Evolutionary conservation across 2,888 invertebrate species (phyloP).

Genomic region (Holacanthella duospinosa): DNA sequence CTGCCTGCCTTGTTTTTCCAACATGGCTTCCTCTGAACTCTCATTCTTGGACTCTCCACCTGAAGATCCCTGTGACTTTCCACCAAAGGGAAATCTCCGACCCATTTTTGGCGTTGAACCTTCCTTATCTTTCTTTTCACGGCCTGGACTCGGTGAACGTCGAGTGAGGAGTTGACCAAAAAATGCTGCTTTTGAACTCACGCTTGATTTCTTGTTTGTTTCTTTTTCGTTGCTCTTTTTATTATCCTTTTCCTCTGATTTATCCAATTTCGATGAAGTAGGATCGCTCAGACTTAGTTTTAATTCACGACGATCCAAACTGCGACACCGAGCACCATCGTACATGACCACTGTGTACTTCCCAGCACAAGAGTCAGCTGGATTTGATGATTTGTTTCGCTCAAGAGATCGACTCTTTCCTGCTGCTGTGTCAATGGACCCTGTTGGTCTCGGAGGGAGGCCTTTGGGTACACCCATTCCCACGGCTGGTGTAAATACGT

Average conservation of each 20-base stretch:
- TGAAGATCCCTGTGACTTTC: constrained; percentile 2
- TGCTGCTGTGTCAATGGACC: constrained; percentile 17
- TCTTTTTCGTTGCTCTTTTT: constrained; percentile 16
- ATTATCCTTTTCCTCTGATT: constrained; percentile 18
- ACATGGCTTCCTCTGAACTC: constrained; percentile 44
- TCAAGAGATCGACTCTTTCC: constrained; percentile 34
- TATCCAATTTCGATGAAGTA: constrained; percentile 6
- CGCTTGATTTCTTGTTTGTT: constrained; percentile 26
- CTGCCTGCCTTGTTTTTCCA: constrained; percentile 66
- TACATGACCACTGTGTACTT: constrained; percentile 27
- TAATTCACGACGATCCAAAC: constrained; percentile 31
- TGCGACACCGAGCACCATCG: constrained; percentile 30
- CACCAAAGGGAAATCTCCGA: constrained; percentile 31
- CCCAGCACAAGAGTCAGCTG: constrained; percentile 24
- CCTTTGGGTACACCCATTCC: constrained; percentile 28
- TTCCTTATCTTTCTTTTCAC: constrained; percentile 27
- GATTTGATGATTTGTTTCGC: constrained; percentile 19
- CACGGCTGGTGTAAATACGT: constrained; percentile 27
- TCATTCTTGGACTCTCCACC: constrained; percentile 14
- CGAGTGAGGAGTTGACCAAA: constrained; percentile 33
- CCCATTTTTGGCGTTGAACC: constrained; percentile 23
- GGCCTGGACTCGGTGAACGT: constrained; percentile 34
- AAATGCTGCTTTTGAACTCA: constrained; percentile 36
- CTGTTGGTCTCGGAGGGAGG: constrained; percentile 32
- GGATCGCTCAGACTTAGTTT: constrained; percentile 11